These are phyloP conservation scores for Enteromius trimaculatus DNA, from an alignment of 2,797 vertebrate species.

Conservation along the genomic window DNA sequence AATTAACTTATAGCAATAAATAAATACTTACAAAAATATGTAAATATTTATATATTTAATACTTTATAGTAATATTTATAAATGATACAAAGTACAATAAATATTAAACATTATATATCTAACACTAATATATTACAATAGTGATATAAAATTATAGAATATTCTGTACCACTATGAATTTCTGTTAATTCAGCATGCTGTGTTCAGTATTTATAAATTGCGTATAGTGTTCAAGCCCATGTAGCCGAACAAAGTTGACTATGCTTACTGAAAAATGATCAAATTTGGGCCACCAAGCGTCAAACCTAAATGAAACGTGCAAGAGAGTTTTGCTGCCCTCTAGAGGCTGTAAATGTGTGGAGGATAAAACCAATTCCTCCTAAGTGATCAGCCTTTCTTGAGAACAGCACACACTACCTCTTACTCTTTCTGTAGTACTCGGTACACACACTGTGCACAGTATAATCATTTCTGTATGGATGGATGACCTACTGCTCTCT, in stretches of 20 bases:
- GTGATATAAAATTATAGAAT: background rate
- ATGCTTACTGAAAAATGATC: conserved; percentile 16
- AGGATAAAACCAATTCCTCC: background rate
- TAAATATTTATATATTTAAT: too few species aligned
- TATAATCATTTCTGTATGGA: background rate
- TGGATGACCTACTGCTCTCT: background rate
- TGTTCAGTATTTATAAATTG: background rate
- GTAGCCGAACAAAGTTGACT: conserved; percentile 46
- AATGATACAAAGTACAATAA: background rate
- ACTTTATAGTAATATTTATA: too few species aligned
- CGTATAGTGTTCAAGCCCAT: background rate
- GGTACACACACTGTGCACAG: background rate
- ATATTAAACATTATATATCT: background rate
- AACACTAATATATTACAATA: background rate
- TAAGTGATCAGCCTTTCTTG: background rate
- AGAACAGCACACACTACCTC: background rate
- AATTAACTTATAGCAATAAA: too few species aligned
- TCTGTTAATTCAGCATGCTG: background rate
- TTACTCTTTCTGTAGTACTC: background rate
- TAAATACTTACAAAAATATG: too few species aligned
- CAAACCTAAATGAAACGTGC: background rate
- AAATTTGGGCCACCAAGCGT: background rate
- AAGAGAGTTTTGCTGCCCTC: conserved; percentile 40
- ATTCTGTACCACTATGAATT: background rate
- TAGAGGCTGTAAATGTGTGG: background rate